Conservation (phyloP, 2,888 invertebrate genomes). For the Apotomis turbidana region DNA sequence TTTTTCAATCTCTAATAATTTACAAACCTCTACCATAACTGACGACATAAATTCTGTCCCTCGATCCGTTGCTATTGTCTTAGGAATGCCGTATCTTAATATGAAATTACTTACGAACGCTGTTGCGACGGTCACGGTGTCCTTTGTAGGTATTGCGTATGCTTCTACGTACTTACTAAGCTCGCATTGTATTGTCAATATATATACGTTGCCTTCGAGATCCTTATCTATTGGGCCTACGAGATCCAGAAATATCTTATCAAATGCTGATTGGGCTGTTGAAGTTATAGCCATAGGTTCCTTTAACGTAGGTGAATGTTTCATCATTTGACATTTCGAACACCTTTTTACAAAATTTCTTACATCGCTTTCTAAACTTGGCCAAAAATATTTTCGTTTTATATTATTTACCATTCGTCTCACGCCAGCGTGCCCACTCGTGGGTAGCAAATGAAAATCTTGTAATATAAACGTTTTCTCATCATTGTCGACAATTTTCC, state of each 20-base stretch:
- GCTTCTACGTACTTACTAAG: conserved; percentile 3
- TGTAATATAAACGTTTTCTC: too few species aligned
- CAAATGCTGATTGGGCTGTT: neutral
- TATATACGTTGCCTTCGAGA: neutral
- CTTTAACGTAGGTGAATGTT: neutral
- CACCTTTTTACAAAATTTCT: too few species aligned
- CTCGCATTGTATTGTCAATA: neutral
- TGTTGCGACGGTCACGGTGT: too few species aligned
- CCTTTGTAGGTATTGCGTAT: too few species aligned
- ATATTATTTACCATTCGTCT: conserved; percentile 10
- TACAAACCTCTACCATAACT: too few species aligned
- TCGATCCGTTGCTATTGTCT: too few species aligned
- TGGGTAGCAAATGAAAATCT: conserved; percentile 1
- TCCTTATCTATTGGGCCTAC: neutral
- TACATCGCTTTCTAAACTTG: neutral
- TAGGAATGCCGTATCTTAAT: too few species aligned
- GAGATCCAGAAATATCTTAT: neutral
- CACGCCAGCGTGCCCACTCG: neutral
- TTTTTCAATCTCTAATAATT: neutral
- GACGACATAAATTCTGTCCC: too few species aligned
- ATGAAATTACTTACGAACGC: too few species aligned
- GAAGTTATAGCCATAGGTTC: neutral
- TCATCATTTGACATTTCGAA: conserved; percentile 22
- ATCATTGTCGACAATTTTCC: too few species aligned
- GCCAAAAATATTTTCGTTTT: conserved; percentile 5